phyloP scores from a whole-genome alignment of 2,797 vertebrate species.

The Vultur gryphus region DNA sequence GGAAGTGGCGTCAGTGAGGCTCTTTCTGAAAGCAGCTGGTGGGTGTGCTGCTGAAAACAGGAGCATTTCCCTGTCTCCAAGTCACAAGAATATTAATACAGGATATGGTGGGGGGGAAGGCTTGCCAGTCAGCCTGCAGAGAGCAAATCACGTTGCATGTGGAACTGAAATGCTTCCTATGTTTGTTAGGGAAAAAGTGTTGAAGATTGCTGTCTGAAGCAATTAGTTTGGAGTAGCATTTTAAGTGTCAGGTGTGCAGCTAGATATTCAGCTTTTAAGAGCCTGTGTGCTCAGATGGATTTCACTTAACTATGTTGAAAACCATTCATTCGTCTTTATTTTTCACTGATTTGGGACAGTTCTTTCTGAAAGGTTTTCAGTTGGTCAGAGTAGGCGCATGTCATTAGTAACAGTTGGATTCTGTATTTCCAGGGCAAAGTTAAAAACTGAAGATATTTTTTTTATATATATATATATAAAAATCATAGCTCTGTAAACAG shows the following conservation, averaged over 20 bases:
- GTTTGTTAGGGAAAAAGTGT: background rate
- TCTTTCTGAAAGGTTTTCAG: background rate
- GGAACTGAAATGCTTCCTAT: background rate
- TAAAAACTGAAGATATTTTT: background rate
- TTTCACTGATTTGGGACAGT: background rate
- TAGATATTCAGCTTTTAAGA: background rate
- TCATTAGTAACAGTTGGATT: background rate
- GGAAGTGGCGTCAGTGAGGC: background rate
- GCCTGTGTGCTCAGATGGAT: background rate
- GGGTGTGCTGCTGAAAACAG: slow-evolving; percentile 4
- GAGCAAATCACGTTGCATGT: background rate
- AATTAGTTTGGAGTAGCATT: background rate
- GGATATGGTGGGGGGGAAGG: background rate
- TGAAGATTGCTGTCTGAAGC: background rate
- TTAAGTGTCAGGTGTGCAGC: background rate
- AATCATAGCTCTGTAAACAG: background rate
- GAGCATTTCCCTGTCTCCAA: background rate
- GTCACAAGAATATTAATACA: background rate
- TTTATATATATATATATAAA: background rate
- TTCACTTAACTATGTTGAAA: background rate
- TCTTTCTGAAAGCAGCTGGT: background rate
- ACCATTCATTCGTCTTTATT: background rate
- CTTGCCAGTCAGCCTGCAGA: background rate
- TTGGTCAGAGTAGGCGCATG: background rate
- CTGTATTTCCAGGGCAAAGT: background rate